A percentile compares a stretch with the other conserved stretches of the same genome.
Evolutionary conservation across 2,113 vertebrate species (phyloP).

Genomic region (Vombatus ursinus): DNA sequence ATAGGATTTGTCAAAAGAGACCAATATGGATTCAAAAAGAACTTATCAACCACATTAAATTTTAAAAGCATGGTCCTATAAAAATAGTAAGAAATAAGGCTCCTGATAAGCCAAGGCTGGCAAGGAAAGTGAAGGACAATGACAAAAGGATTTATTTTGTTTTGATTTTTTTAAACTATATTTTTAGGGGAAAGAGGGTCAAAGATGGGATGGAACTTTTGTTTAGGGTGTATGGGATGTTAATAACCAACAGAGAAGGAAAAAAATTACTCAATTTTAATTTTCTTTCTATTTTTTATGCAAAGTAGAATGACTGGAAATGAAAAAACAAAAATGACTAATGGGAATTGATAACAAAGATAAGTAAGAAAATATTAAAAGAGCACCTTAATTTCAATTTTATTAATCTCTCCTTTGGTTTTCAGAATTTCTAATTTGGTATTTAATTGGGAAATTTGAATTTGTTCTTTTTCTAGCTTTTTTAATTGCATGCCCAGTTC

Average conservation of each 20-base stretch:
- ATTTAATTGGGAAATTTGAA: too few species aligned
- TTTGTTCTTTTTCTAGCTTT: too few species aligned
- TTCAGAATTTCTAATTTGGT: too few species aligned
- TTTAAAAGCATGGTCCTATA: neutral
- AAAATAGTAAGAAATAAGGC: neutral
- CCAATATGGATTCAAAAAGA: neutral
- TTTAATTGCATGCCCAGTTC: too few species aligned
- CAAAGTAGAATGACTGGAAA: neutral
- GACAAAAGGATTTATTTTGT: neutral
- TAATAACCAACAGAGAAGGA: neutral
- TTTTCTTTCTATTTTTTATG: neutral
- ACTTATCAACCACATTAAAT: neutral
- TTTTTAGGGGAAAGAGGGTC: neutral
- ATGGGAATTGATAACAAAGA: neutral
- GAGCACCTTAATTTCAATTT: neutral
- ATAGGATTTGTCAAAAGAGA: neutral
- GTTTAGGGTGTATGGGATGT: neutral
- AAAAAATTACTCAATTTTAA: neutral
- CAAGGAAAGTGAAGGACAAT: neutral
- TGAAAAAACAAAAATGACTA: neutral
- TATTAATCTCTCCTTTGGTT: too few species aligned
- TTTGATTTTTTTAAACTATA: neutral
- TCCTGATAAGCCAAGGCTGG: neutral
- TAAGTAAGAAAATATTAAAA: neutral
- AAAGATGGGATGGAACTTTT: neutral